Percentiles rank a stretch among this genome's conserved stretches.
phyloP scores from a whole-genome alignment of 1,140 invertebrate species.

The Orchestia grillus region DNA sequence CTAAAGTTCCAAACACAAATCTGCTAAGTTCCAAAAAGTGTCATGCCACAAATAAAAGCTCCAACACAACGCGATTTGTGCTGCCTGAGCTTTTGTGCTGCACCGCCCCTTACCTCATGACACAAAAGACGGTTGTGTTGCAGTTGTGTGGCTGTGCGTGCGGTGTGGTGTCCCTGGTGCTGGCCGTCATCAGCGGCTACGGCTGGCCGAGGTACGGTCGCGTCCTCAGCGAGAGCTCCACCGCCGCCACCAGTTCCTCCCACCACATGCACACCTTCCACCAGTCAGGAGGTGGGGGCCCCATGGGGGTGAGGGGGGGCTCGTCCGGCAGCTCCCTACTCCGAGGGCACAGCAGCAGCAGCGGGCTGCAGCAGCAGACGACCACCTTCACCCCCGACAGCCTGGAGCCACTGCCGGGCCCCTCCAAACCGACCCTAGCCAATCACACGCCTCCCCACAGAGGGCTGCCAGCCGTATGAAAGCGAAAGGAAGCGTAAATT shows the following conservation, averaged over 20 bases:
- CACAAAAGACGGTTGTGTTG: slow-evolving; percentile 55
- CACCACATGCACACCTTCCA: slow-evolving; percentile 68
- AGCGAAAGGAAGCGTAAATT: not conserved
- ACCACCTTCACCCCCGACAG: slow-evolving; percentile 70
- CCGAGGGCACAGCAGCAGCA: slow-evolving; percentile 61
- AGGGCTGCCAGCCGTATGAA: slow-evolving; percentile 50
- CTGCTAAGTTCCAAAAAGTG: too few relatives aligned
- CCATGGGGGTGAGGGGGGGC: slow-evolving; percentile 49
- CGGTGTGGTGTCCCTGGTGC: slow-evolving; percentile 68
- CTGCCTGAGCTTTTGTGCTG: too few relatives aligned
- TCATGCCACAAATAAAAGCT: too few relatives aligned
- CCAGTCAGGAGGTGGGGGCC: slow-evolving; percentile 61
- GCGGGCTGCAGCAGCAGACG: slow-evolving; percentile 68
- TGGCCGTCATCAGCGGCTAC: slow-evolving; percentile 68
- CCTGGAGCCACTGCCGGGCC: slow-evolving; percentile 76
- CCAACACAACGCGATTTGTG: too few relatives aligned
- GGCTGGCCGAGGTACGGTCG: slow-evolving; percentile 68
- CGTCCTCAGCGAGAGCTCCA: slow-evolving; percentile 65
- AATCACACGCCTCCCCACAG: slow-evolving; percentile 66
- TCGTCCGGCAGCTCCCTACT: slow-evolving; percentile 60
- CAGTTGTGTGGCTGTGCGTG: slow-evolving; percentile 69
- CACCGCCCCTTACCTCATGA: too few relatives aligned
- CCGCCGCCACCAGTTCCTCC: slow-evolving; percentile 68
- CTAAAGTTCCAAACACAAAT: too few relatives aligned
- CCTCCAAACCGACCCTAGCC: slow-evolving; percentile 72